These are phyloP conservation scores for Drosophila niveifrons DNA, from an alignment of 2,888 invertebrate genomes.

Conservation along the genomic window DNA sequence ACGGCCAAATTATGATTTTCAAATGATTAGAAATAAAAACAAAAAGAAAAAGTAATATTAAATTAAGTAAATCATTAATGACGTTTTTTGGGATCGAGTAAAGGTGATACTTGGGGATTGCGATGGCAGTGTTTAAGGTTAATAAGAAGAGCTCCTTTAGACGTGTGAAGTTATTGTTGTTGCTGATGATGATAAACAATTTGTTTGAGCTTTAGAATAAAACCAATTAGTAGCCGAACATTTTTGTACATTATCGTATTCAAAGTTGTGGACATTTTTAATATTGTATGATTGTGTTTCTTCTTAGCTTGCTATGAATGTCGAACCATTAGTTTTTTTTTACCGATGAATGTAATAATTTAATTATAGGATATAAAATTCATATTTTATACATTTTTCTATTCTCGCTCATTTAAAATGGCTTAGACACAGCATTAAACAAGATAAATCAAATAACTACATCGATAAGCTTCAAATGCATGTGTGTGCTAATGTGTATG, in stretches of 20 bases:
- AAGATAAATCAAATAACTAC: constrained; percentile 68
- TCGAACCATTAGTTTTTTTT: constrained; percentile 19
- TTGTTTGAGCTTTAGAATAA: constrained; percentile 56
- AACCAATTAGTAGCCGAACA: constrained; percentile 76
- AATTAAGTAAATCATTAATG: background rate
- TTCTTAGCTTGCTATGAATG: constrained; percentile 44
- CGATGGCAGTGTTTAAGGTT: constrained; percentile 22
- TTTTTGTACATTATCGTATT: constrained; percentile 85
- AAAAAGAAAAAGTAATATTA: constrained; percentile 6
- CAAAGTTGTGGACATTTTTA: constrained; percentile 85
- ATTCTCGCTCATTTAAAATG: constrained; percentile 66
- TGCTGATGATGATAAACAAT: constrained; percentile 68
- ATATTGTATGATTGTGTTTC: constrained; percentile 40
- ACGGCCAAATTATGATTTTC: constrained; percentile 53
- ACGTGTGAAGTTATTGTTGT: constrained; percentile 26
- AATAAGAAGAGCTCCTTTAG: constrained; percentile 25
- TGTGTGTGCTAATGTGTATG: constrained; percentile 45
- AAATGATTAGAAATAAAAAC: constrained; percentile 35
- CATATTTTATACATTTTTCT: constrained; percentile 35
- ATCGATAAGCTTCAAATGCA: constrained; percentile 71
- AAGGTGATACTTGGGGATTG: constrained; percentile 12
- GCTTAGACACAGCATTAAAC: constrained; percentile 61
- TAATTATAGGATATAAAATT: constrained; percentile 28
- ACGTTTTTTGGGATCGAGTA: background rate
- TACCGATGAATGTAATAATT: constrained; percentile 10